Base-by-base conservation (phyloP, 2,888 invertebrate species). In the Desoria tigrina region DNA sequence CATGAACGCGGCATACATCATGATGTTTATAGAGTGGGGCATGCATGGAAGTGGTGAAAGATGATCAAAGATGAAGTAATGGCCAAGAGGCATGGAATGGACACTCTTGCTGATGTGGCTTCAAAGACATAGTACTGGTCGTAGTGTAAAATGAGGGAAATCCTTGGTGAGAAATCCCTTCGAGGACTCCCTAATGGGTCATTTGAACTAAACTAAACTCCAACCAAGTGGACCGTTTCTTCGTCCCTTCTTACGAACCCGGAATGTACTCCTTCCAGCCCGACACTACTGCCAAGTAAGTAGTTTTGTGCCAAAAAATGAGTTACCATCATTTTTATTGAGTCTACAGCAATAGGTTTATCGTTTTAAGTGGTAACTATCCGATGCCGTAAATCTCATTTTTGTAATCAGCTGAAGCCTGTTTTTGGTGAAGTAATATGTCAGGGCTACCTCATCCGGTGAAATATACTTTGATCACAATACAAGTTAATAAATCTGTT, bases 301-400 rank as follows among this genome's bases (percentile, higher is more conserved):
- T 27, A 32, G 7, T 55, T 55, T 55, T 32, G 27, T 55, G 55
- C 55, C 55, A 55, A 55, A 55, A 28, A 55, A 55, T 55, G 55
- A 55, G 55, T 55, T 55, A 55, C 28, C 55, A 28, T 55, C 55
- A 27, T 28, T 55, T 55, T 55, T 55, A 55, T 55, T 55, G 55
- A 55, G 55, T 55, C 32, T 55, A 18, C 32, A 27, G 27, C 55
- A 55, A 55, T 55, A 55, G 4, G 55, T 18, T 55, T 14, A 28
- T 32, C 55, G 28, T 55, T 18, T 55, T 55, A 55, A 55, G 55
- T 55, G 51, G 51, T 51, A 21, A 51, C 26, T 18, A 27, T 28
- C 55, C 55, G 14, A 55, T 55, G 27, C 32, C 55, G 32, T 55
- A 55, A 55, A 55, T 55, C 32, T 28, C 6, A 55, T 55, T 55